These are phyloP conservation scores for Hylaea fasciaria DNA, from an alignment of 2,888 invertebrate species.

Conservation along the genomic window DNA sequence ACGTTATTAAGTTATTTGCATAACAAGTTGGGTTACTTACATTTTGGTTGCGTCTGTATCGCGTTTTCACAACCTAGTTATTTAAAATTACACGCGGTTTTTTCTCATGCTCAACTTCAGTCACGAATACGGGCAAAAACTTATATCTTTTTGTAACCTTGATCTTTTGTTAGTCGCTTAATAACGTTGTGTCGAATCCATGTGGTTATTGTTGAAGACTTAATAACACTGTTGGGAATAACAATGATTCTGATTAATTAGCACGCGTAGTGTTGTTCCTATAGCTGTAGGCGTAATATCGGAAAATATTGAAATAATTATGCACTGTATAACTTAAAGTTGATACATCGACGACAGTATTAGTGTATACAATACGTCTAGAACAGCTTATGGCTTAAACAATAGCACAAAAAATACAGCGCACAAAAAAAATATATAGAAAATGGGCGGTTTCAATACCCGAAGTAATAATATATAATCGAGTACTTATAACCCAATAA, in stretches of 20 bases:
- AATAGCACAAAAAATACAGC: no score
- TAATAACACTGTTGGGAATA: conserved; percentile 50
- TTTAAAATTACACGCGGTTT: conserved; percentile 79
- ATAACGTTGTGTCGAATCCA: conserved; percentile 65
- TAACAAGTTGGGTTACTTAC: conserved; percentile 33
- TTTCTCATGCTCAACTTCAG: conserved; percentile 70
- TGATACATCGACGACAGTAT: no score
- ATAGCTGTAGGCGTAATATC: background rate
- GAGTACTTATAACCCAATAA: no score
- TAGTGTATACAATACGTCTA: no score
- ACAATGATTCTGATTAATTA: conserved; percentile 33
- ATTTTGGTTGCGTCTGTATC: conserved; percentile 35
- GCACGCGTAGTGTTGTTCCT: conserved; percentile 9
- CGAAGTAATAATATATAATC: no score
- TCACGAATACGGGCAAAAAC: conserved; percentile 80
- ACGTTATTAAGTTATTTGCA: conserved; percentile 41
- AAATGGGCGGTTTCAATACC: no score
- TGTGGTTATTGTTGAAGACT: conserved; percentile 54
- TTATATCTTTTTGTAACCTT: conserved; percentile 76
- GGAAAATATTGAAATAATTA: background rate
- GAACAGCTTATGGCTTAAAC: no score
- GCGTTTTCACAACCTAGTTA: conserved; percentile 65
- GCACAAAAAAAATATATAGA: no score
- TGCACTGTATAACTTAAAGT: no score
- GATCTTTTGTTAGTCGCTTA: conserved; percentile 78